phyloP scores from a whole-genome alignment of 2,888 invertebrate species.

The Vesta saturnalis region DNA sequence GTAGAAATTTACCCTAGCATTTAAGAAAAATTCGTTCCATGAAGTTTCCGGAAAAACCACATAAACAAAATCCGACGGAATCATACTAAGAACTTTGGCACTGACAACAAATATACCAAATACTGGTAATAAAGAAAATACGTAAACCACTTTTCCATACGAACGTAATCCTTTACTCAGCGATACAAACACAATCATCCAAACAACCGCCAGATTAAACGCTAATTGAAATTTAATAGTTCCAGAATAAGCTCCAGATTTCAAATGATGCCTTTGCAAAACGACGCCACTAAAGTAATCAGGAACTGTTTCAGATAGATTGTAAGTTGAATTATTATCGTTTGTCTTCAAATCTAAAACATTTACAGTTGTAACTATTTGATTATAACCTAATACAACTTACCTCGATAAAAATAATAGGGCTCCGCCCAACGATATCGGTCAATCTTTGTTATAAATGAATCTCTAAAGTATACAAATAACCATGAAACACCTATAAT shows the following conservation, averaged over 20 bases:
- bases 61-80: constrained; percentile 72
- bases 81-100: constrained; percentile 78
- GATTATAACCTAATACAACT: constrained; percentile 58
- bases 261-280: constrained; percentile 70
- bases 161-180: constrained; percentile 88
- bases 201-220: constrained; percentile 88
- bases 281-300: constrained; percentile 88
- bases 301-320: constrained; percentile 79
- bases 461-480: constrained; percentile 87
- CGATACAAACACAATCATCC: constrained; percentile 89
- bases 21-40: constrained; percentile 87
- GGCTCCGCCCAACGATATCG: constrained; percentile 85
- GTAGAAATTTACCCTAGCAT: constrained; percentile 73
- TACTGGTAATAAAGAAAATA: constrained; percentile 81
- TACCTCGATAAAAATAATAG: constrained; percentile 73
- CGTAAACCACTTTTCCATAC: constrained; percentile 85
- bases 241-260: constrained; percentile 63
- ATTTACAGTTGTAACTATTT: neutral
- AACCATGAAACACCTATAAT: constrained; percentile 92
- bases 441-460: constrained; percentile 83
- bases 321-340: constrained; percentile 60
- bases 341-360: constrained; percentile 51
- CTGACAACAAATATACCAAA: constrained; percentile 78
- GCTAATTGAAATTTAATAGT: constrained; percentile 87
- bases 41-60: constrained; percentile 82